Base-by-base conservation (phyloP, 2,888 invertebrate species). In the Trachelus tabidus region DNA sequence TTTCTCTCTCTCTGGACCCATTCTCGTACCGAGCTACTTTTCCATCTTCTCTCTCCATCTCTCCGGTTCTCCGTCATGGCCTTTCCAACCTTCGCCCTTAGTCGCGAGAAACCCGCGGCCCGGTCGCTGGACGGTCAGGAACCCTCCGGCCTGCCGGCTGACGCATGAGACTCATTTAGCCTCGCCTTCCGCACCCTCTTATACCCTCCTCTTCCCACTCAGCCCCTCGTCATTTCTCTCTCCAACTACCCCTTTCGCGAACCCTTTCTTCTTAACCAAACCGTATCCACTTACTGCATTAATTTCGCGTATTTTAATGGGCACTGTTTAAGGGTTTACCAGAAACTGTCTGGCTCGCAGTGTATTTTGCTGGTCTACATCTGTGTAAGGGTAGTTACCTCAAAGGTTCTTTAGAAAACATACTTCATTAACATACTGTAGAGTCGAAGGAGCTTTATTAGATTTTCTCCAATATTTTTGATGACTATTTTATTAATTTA, bases 221-320 rank as follows among this genome's bases (percentile, higher is more conserved):
- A 76, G 74, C 40, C 40, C 40, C 40, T 23, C 80, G 80, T 79
- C 12, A 35, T 35, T 12, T 9, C 73, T 56, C 75, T 31, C 73
- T 68, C n/a, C 15, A 15, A 68, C 74, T 35, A 37, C 30, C 74
- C 74, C 35, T 23, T 34, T 80, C 79, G 81, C 80, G 79, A 80
- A 79, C 86, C 87, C 85, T 88, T 87, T 87, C 85, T 87, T 87
- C 83, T 83, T 81, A 81, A 83, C 84, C 83, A 85, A 85, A 84
- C 83, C 85, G 87, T 87, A 84, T 88, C 87, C 86, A 85, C 86
- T 87, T 85, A 83, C 82, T 82, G 86, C 86, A 87, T 87, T 87
- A 88, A 89, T 88, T 88, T 85, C 85, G 83, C 83, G 85, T 84
- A 87, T 88, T 88, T 86, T 81, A 83, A 78, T 68, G 68, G 71